Base-by-base conservation (phyloP, 1,140 invertebrate species). In the Mya arenaria region DNA sequence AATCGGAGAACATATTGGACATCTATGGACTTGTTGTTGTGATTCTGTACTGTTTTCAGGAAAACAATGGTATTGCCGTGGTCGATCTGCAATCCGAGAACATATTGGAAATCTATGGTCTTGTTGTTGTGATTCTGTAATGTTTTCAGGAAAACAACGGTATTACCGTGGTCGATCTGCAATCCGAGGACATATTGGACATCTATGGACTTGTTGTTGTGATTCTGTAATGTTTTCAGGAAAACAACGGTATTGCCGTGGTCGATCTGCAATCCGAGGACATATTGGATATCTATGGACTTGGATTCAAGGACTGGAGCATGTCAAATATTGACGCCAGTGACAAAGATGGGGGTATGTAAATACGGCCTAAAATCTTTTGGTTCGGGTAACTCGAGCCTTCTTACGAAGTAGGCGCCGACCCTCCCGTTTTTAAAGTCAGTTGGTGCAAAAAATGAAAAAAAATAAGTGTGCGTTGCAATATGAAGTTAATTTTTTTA, bases 121-220 rank as follows among this genome's bases (percentile, higher is more conserved):
- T 88, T 23, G 87, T n/a, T n/a, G n/a, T n/a, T n/a, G n/a, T n/a
- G n/a, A n/a, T n/a, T n/a, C n/a, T n/a, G n/a, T n/a, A n/a, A 23
- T 68, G 73, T 23, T 69, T 85, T 30, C 44, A 89, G 87, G 87
- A 89, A 55, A 89, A 89, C 66, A 89, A 89, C 44, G 87, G 84
- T 19, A 83, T 89, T 23, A 86, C 87, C 17, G 72, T 80, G 25
- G 82, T 89, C n/a, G 84, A 89, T 36, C 44, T 89, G n/a, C 17
- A 19, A 25, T 77, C 39, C 1, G 36, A 73, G 19, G 66, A 41
- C 15, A 84, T 89, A 66, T 69, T 60, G 17, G 69, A 60, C 6
- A 74, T 89, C 1, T 36, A 77, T 48, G 83, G 83, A 4, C 74
- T 89, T 23, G 87, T n/a, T n/a, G n/a, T n/a, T n/a, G n/a, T n/a